A percentile compares a stretch with the other conserved stretches of the same genome.
These are phyloP conservation scores for Bergia sp. DNA, from an alignment of 92 coral and sea anemone species.

Conservation along the genomic window DNA sequence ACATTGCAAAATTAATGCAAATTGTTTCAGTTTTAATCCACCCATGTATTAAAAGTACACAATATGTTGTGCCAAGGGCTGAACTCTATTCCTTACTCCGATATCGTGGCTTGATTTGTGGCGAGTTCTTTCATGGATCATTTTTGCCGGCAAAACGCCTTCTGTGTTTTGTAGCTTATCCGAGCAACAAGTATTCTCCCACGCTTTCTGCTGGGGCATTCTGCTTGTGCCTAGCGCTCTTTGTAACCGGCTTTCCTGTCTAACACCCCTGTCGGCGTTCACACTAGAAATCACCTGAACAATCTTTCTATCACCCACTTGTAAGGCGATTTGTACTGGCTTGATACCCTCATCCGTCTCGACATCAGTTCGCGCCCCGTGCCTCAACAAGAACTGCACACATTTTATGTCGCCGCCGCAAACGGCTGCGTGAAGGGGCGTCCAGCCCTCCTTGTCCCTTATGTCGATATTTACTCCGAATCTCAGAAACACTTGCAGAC, in stretches of 20 bases:
- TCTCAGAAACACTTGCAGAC: slow-evolving; percentile 72
- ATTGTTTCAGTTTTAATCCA: background rate
- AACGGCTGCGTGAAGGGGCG: slow-evolving; percentile 87
- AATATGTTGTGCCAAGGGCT: background rate
- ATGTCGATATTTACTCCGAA: slow-evolving; percentile 71
- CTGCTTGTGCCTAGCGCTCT: background rate
- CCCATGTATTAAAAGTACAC: background rate
- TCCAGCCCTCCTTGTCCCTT: slow-evolving; percentile 88
- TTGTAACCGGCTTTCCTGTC: background rate
- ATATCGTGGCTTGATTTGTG: background rate
- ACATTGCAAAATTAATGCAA: background rate
- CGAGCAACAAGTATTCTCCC: slow-evolving; percentile 9
- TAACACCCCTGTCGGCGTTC: slow-evolving; percentile 39
- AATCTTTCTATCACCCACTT: slow-evolving; percentile 50
- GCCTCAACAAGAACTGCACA: slow-evolving; percentile 58
- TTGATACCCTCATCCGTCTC: slow-evolving; percentile 68
- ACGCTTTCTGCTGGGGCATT: slow-evolving; percentile 7
- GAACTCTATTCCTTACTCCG: background rate
- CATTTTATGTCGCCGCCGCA: slow-evolving; percentile 82
- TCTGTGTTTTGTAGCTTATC: background rate
- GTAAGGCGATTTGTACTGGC: slow-evolving; percentile 73
- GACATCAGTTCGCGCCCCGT: slow-evolving; percentile 71
- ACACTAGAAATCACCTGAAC: slow-evolving; percentile 26
- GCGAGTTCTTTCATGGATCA: background rate
- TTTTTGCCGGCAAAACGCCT: background rate